Percentiles rank a stretch among this genome's conserved stretches.
These are phyloP conservation scores for Didymodactylos carnosus DNA, from an alignment of 2,888 invertebrate species.

Conservation along the genomic window DNA sequence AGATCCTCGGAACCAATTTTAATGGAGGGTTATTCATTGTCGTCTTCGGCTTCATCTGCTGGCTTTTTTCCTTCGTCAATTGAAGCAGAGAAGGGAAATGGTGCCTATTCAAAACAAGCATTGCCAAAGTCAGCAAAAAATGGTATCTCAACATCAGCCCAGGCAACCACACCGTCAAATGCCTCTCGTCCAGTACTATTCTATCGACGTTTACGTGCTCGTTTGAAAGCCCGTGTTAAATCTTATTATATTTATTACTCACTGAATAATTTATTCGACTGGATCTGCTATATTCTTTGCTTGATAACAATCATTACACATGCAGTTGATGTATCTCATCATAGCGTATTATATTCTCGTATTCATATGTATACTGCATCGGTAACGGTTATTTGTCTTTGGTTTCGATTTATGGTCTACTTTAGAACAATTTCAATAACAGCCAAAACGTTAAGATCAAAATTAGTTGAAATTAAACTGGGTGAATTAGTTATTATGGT, in stretches of 20 bases:
- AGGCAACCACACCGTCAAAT: too few relatives aligned
- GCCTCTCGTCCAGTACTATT: not conserved
- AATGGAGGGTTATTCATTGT: not conserved
- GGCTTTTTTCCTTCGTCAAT: too few relatives aligned
- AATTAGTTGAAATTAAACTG: not conserved
- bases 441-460: not conserved
- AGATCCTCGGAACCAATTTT: not conserved
- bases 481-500: slow-evolving; percentile 1
- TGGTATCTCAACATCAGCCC: too few relatives aligned
- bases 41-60: not conserved
- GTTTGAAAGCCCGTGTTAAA: not conserved
- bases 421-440: not conserved
- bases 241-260: not conserved
- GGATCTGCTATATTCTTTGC: not conserved
- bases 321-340: not conserved
- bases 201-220: not conserved
- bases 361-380: not conserved
- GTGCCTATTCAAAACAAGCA: not conserved
- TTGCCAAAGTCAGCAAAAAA: not conserved
- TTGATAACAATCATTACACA: not conserved
- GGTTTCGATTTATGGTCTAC: not conserved
- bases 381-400: not conserved
- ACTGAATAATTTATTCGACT: not conserved
- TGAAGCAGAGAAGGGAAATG: not conserved
- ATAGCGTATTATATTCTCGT: not conserved